A percentile compares a stretch with the other conserved stretches of the same genome.
These are phyloP conservation scores for Monoplex corrugatus DNA, from an alignment of 2,888 invertebrate genomes.

Conservation along the genomic window DNA sequence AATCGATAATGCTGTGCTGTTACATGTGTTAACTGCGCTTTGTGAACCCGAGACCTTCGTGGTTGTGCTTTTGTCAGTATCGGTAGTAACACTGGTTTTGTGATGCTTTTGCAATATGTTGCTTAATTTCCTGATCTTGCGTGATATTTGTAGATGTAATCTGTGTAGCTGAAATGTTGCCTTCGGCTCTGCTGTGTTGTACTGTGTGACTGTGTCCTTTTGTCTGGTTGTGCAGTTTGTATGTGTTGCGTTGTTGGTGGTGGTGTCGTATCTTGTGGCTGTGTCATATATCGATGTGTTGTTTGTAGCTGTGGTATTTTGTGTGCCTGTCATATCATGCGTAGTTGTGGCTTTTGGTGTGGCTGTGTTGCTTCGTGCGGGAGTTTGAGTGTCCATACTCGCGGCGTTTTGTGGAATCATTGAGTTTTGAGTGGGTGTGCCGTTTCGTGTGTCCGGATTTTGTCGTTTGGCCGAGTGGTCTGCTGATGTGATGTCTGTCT, in stretches of 20 bases:
- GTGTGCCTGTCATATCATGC: neutral
- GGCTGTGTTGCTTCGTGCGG: conserved; percentile 81
- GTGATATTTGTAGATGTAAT: too few relatives aligned
- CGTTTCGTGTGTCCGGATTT: neutral
- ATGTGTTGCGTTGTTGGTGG: neutral
- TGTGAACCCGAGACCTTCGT: too few relatives aligned
- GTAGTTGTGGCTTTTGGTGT: neutral
- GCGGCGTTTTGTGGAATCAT: neutral
- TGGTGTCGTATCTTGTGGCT: neutral
- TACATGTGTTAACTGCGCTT: too few relatives aligned
- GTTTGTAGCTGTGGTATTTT: neutral
- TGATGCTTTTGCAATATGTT: too few relatives aligned
- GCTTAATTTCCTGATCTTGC: too few relatives aligned
- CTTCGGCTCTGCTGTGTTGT: neutral
- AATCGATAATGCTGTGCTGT: too few relatives aligned
- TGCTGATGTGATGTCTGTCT: neutral
- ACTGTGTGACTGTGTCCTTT: neutral
- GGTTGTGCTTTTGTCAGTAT: too few relatives aligned
- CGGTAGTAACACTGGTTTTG: too few relatives aligned
- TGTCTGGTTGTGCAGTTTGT: neutral
- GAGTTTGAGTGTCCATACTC: neutral
- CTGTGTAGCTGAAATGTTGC: neutral
- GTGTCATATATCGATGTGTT: too few relatives aligned
- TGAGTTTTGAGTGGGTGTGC: neutral
- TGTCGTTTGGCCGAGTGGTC: neutral